Percentiles rank a stretch among this genome's conserved stretches.
These are phyloP conservation scores for Rhinophrynus dorsalis DNA, from an alignment of 2,797 vertebrate species.

Conservation along the genomic window DNA sequence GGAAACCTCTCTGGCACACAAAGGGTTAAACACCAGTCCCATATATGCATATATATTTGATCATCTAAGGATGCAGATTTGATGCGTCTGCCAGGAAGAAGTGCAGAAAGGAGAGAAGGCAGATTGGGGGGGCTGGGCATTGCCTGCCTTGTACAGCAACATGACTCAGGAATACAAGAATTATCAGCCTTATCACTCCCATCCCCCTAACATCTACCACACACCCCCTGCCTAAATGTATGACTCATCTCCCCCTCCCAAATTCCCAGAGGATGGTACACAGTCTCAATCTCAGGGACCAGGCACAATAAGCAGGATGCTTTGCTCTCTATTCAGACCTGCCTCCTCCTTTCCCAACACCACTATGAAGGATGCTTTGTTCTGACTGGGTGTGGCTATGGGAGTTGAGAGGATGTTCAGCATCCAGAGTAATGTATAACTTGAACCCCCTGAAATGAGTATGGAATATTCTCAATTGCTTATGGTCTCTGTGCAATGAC, in stretches of 20 bases:
- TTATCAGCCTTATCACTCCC: neutral
- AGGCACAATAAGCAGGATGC: neutral
- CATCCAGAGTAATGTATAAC: no score
- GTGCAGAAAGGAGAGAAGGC: neutral
- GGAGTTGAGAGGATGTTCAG: neutral
- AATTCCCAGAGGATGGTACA: conserved; percentile 3
- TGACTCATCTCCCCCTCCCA: conserved; percentile 8
- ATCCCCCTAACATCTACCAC: conserved; percentile 31
- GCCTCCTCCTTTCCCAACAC: neutral
- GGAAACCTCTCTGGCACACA: no score
- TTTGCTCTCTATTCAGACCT: neutral
- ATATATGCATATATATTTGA: no score
- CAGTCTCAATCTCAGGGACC: neutral
- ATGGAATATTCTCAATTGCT: no score
- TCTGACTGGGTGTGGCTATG: neutral
- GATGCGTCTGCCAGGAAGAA: neutral
- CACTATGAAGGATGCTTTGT: conserved; percentile 18
- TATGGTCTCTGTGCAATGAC: no score
- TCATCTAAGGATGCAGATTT: no score
- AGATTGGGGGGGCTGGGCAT: neutral
- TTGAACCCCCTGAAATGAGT: no score
- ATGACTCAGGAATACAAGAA: conserved; percentile 11
- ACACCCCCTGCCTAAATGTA: conserved; percentile 11
- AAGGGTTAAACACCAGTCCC: no score
- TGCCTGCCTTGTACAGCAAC: conserved; percentile 19